Conservation (phyloP, 2,888 invertebrate species). For the Tanytarsus gracilentus region DNA sequence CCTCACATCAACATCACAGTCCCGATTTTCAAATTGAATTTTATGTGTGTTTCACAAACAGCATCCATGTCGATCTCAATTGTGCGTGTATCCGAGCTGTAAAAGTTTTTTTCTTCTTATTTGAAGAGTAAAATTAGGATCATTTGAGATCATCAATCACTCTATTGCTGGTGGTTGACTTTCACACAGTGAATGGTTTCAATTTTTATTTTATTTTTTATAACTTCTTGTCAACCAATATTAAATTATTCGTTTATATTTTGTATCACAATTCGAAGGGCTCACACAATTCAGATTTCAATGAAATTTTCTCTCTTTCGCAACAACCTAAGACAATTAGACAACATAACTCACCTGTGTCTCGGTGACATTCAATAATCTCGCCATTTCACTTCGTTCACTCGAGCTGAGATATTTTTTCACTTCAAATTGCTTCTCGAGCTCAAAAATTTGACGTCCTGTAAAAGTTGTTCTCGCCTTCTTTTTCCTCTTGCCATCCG, state of each 20-base stretch:
- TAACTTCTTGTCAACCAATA: no score
- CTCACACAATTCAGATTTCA: neutral
- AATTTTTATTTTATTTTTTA: no score
- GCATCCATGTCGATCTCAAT: no score
- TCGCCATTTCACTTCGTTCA: slow-evolving; percentile 90
- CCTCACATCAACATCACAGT: no score
- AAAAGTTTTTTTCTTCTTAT: slow-evolving; percentile 7
- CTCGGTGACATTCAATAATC: slow-evolving; percentile 86
- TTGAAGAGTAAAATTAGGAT: neutral
- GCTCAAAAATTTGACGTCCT: slow-evolving; percentile 90
- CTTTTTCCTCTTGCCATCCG: slow-evolving; percentile 57
- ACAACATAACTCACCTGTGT: slow-evolving; percentile 66
- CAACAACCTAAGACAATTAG: neutral
- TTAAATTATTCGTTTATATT: no score
- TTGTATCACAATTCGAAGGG: no score
- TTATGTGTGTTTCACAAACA: neutral
- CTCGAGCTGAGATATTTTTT: slow-evolving; percentile 94
- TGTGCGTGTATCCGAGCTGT: no score
- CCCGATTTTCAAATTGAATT: slow-evolving; percentile 7
- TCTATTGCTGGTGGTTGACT: no score
- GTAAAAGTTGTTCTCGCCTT: slow-evolving; percentile 93
- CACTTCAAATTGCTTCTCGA: slow-evolving; percentile 91
- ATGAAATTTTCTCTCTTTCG: neutral
- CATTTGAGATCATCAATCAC: slow-evolving; percentile 25
- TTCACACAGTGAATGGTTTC: no score